Percentiles rank a stretch among this genome's conserved stretches.
phyloP scores from a whole-genome alignment of 2,888 invertebrate species.

The Asteroscopus sphinx region DNA sequence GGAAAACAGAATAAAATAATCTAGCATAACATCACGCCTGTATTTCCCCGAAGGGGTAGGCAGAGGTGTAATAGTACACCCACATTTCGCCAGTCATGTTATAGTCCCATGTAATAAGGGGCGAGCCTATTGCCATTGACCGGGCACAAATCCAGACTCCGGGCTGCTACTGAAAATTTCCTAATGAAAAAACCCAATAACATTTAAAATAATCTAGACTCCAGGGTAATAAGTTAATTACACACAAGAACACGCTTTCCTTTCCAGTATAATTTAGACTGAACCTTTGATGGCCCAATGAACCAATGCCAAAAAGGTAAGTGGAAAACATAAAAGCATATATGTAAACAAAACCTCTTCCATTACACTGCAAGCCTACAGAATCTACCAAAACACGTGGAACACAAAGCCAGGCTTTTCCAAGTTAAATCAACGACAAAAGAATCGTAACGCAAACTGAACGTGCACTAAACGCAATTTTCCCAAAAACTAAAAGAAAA shows the following conservation, averaged over 20 bases:
- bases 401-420: slow-evolving; percentile 44
- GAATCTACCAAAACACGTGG: slow-evolving; percentile 15
- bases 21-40: too few relatives aligned
- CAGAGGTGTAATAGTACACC: too few relatives aligned
- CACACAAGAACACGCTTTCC: too few relatives aligned
- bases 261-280: slow-evolving; percentile 24
- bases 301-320: slow-evolving; percentile 22
- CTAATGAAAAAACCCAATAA: too few relatives aligned
- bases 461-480: slow-evolving; percentile 71
- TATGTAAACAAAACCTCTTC: slow-evolving; percentile 39
- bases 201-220: too few relatives aligned
- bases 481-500: slow-evolving; percentile 76
- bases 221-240: too few relatives aligned
- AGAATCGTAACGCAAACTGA: slow-evolving; percentile 65
- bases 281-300: slow-evolving; percentile 15
- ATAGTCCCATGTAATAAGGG: too few relatives aligned
- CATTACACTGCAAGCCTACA: slow-evolving; percentile 6
- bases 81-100: too few relatives aligned
- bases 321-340: slow-evolving; percentile 31
- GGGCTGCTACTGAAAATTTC: too few relatives aligned
- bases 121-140: too few relatives aligned
- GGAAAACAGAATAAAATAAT: neutral
- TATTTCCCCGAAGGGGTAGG: too few relatives aligned
- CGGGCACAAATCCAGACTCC: too few relatives aligned
- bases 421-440: slow-evolving; percentile 58